phyloP scores from a whole-genome alignment of 92 coral and sea anemone species.

The Hydrozoanthus gracilis region DNA sequence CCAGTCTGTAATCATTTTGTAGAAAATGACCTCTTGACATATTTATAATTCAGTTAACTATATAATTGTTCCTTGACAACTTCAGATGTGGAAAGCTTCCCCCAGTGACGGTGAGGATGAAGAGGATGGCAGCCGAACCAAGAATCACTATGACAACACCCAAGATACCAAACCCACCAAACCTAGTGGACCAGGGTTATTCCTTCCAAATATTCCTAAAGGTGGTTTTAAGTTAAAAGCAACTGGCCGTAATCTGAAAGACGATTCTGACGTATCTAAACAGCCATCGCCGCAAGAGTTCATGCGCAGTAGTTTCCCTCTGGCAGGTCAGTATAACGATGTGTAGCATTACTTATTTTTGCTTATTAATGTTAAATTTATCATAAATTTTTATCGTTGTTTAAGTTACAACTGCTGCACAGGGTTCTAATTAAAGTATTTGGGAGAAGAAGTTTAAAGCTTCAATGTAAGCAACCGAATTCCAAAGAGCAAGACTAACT shows the following conservation, averaged over 20 bases:
- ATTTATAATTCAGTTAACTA: not conserved
- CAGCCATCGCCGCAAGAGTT: conserved; percentile 54
- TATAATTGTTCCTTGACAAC: not conserved
- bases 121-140: conserved; percentile 50
- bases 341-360: too few species aligned
- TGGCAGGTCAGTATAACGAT: conserved; percentile 44
- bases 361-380: too few species aligned
- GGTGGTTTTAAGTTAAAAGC: conserved; percentile 87
- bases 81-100: conserved; percentile 48
- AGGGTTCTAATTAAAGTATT: too few species aligned
- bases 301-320: conserved; percentile 81
- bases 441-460: too few species aligned
- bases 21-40: too few species aligned
- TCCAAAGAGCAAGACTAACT: too few species aligned
- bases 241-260: conserved; percentile 78
- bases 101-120: conserved; percentile 52
- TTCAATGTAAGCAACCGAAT: too few species aligned
- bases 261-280: conserved; percentile 47
- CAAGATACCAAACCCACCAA: conserved; percentile 46
- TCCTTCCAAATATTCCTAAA: conserved; percentile 77
- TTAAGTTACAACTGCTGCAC: too few species aligned
- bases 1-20: too few species aligned
- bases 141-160: conserved; percentile 11
- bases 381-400: too few species aligned
- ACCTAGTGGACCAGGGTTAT: conserved; percentile 70